A percentile compares a stretch with the other conserved stretches of the same genome.
phyloP scores from a whole-genome alignment of 2,113 vertebrate species.

The Sebastes fasciatus region DNA sequence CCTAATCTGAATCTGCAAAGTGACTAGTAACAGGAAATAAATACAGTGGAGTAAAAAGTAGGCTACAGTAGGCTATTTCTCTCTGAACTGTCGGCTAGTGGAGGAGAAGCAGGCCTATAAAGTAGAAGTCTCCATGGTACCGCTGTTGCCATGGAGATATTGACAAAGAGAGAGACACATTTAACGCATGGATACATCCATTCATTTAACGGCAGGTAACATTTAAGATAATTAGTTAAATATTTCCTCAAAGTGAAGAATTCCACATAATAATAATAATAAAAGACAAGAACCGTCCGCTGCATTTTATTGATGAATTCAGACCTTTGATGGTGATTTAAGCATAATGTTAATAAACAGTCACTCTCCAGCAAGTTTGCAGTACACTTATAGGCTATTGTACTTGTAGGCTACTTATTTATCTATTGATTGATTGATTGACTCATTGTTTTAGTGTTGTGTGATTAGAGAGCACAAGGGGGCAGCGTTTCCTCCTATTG shows the following conservation, averaged over 20 bases:
- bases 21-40: neutral
- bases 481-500: neutral
- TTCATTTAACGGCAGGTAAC: neutral
- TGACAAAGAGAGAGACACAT: neutral
- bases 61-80: neutral
- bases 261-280: neutral
- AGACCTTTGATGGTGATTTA: neutral
- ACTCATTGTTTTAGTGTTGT: neutral
- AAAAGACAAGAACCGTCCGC: neutral
- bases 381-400: no score
- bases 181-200: no score
- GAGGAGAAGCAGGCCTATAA: no score
- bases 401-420: neutral
- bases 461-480: neutral
- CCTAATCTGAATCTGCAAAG: neutral
- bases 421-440: neutral
- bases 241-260: neutral
- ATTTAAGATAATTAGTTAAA: neutral
- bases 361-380: no score
- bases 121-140: neutral
- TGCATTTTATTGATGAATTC: neutral
- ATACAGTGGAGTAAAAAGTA: neutral
- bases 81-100: neutral
- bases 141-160: neutral
- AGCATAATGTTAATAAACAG: neutral